Conservation (phyloP, 2,797 vertebrate genomes). For the Taeniopygia guttata region DNA sequence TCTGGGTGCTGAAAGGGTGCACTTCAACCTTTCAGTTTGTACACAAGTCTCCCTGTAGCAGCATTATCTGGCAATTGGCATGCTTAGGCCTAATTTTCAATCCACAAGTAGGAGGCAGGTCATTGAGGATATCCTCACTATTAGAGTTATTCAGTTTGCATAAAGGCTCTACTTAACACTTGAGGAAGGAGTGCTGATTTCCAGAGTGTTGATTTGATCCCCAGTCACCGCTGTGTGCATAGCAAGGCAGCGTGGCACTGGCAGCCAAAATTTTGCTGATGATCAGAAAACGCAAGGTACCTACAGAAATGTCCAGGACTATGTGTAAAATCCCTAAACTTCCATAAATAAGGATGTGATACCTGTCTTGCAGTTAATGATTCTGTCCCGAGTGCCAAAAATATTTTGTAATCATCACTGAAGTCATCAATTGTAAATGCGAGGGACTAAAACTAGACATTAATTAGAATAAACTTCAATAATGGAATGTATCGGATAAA, state of each 20-base stretch:
- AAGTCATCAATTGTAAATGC: neutral
- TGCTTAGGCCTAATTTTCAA: conserved; percentile 74
- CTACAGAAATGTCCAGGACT: neutral
- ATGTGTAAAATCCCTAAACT: neutral
- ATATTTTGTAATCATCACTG: neutral
- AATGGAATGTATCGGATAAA: neutral
- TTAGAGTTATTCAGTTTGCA: conserved; percentile 72
- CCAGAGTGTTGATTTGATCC: conserved; percentile 61
- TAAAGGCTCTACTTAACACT: conserved; percentile 76
- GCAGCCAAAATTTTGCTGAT: neutral
- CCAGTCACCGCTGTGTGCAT: neutral
- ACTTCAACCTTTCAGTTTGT: conserved; percentile 85
- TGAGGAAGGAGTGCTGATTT: conserved; percentile 69
- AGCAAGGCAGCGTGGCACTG: neutral
- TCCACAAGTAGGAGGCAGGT: conserved; percentile 76
- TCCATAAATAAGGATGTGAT: neutral
- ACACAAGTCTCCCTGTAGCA: conserved; percentile 67
- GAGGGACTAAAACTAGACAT: neutral
- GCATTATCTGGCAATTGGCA: conserved; percentile 74
- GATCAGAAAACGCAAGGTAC: neutral
- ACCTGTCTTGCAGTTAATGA: neutral
- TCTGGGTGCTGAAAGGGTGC: conserved; percentile 82
- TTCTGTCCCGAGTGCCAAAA: neutral
- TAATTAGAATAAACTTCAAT: neutral
- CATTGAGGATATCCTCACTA: conserved; percentile 74